phyloP scores from a whole-genome alignment of 2,113 vertebrate genomes.

The Erythrolamprus reginae region DNA sequence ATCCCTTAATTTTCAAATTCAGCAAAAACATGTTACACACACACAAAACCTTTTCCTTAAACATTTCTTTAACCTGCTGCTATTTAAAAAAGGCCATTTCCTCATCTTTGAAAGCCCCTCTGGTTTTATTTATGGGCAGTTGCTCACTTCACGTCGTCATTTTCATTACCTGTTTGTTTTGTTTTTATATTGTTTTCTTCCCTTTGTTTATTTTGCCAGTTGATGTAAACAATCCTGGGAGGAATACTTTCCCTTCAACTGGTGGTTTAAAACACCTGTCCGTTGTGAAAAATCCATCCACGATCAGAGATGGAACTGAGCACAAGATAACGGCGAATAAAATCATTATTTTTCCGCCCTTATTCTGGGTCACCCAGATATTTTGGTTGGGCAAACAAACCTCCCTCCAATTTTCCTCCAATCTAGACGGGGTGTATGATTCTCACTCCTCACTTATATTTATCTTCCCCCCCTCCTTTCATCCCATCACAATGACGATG shows the following conservation, averaged over 20 bases:
- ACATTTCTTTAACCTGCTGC: neutral
- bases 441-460: neutral
- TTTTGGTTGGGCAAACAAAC: neutral
- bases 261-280: neutral
- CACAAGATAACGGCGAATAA: neutral
- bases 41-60: neutral
- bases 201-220: too few species aligned
- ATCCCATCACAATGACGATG: neutral
- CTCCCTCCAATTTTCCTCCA: neutral
- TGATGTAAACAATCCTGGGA: neutral
- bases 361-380: neutral
- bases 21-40: too few species aligned
- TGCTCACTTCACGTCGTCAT: neutral
- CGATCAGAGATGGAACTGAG: neutral
- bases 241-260: neutral
- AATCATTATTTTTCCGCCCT: neutral
- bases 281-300: neutral
- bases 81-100: neutral
- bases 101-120: neutral
- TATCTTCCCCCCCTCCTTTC: neutral
- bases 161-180: neutral
- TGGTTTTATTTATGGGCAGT: neutral
- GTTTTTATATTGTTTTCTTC: neutral
- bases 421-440: neutral
- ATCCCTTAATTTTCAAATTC: too few species aligned